These are phyloP conservation scores for Saxicola maurus DNA, from an alignment of 2,797 vertebrate species.

Conservation along the genomic window DNA sequence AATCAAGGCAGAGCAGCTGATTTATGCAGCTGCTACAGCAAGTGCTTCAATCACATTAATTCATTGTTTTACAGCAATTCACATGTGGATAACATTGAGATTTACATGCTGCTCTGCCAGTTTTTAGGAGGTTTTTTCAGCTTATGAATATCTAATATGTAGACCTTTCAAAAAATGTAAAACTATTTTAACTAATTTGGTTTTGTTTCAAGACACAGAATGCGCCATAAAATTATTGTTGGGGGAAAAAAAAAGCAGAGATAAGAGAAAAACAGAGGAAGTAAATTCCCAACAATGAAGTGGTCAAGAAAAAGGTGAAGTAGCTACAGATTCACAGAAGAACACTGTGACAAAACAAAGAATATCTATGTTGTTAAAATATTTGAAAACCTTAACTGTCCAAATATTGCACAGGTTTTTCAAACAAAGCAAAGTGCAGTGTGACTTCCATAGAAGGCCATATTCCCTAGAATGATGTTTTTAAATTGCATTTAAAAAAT, in stretches of 20 bases:
- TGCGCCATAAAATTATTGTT: not conserved
- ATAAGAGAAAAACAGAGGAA: not conserved
- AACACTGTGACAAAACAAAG: not conserved
- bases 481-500: not conserved
- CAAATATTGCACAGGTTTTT: not conserved
- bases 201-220: not conserved
- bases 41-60: constrained; percentile 49
- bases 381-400: not conserved
- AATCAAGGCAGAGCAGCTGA: constrained; percentile 11
- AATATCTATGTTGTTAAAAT: not conserved
- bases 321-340: not conserved
- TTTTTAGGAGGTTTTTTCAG: not conserved
- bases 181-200: not conserved
- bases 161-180: constrained; percentile 17
- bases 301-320: not conserved
- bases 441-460: not conserved
- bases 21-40: constrained; percentile 28
- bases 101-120: constrained; percentile 20
- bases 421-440: not conserved
- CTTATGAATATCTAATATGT: constrained; percentile 40
- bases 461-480: rapidly evolving
- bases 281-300: not conserved
- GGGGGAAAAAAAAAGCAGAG: not conserved
- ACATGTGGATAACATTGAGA: constrained; percentile 28
- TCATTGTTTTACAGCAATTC: constrained; percentile 45